Conservation (phyloP, 2,888 invertebrate species). For the Epistrophe eligans region DNA sequence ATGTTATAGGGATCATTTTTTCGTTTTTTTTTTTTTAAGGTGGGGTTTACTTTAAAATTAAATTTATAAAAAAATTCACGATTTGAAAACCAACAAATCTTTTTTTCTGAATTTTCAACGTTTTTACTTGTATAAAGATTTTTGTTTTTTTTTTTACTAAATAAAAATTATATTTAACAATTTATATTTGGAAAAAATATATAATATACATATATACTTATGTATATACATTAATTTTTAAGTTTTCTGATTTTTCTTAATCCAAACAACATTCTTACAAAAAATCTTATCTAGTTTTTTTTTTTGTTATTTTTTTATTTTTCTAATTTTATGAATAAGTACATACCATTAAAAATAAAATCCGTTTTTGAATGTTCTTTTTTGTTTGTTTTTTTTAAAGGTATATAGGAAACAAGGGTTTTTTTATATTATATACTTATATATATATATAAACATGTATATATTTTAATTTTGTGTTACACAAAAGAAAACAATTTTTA, state of each 20-base stretch:
- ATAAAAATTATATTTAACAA: constrained; percentile 36
- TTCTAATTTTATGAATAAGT: constrained; percentile 42
- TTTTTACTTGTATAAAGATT: constrained; percentile 52
- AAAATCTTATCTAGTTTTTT: constrained; percentile 55
- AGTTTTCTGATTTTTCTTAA: constrained; percentile 29
- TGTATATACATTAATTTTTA: constrained; percentile 27
- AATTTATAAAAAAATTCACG: neutral
- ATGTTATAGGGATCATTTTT: neutral
- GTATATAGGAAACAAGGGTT: constrained; percentile 58
- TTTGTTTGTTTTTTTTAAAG: neutral
- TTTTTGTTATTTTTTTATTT: neutral
- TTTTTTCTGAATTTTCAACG: constrained; percentile 12
- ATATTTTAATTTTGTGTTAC: constrained; percentile 16
- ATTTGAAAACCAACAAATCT: constrained; percentile 4
- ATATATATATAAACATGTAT: neutral
- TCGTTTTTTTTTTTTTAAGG: neutral
- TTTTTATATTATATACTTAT: constrained; percentile 1
- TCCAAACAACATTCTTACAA: constrained; percentile 64
- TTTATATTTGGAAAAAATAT: constrained; percentile 44
- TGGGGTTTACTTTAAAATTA: neutral
- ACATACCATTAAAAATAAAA: constrained; percentile 63
- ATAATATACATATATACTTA: constrained; percentile 12
- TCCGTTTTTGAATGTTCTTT: constrained; percentile 40
- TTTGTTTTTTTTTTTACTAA: constrained; percentile 23
- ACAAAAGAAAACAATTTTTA: constrained; percentile 42